phyloP scores from a whole-genome alignment of 2,888 invertebrate species.

The Epistrophe grossulariae region DNA sequence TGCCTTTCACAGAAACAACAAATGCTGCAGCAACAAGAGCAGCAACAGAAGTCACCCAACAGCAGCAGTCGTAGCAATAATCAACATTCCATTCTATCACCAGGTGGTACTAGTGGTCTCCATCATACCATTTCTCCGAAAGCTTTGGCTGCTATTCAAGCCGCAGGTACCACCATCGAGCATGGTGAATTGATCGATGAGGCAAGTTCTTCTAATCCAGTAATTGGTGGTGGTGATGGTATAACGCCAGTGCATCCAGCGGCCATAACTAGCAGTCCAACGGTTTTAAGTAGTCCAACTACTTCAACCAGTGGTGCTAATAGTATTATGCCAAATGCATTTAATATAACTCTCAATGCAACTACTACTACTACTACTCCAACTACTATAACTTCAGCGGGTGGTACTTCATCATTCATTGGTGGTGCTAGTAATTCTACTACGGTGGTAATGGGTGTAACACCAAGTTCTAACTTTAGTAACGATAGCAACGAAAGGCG shows the following conservation, averaged over 20 bases:
- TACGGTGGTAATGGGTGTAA: conserved; percentile 76
- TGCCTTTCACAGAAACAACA: conserved; percentile 80
- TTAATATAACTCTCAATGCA: conserved; percentile 79
- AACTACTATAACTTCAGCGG: conserved; percentile 76
- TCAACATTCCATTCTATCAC: conserved; percentile 81
- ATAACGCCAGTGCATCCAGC: conserved; percentile 55
- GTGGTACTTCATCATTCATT: conserved; percentile 74
- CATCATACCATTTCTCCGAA: conserved; percentile 81
- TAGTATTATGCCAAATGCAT: conserved; percentile 75
- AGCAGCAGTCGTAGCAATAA: conserved; percentile 46
- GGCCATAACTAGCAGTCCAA: conserved; percentile 73
- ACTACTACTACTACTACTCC: conserved; percentile 79
- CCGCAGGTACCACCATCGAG: conserved; percentile 82
- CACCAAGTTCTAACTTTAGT: conserved; percentile 77
- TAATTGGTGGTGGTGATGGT: conserved; percentile 63
- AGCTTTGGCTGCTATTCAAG: conserved; percentile 77
- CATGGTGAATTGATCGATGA: conserved; percentile 83
- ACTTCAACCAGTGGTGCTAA: conserved; percentile 79
- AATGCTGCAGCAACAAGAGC: conserved; percentile 36
- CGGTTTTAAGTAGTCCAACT: conserved; percentile 82
- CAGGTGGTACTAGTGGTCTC: conserved; percentile 77
- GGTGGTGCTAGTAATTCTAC: conserved; percentile 73
- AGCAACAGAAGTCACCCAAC: conserved; percentile 61
- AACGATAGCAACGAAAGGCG: conserved; percentile 83
- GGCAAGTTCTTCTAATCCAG: conserved; percentile 76